These are phyloP conservation scores for Metopia argyrocephala DNA, from an alignment of 2,888 invertebrate species.

Conservation along the genomic window DNA sequence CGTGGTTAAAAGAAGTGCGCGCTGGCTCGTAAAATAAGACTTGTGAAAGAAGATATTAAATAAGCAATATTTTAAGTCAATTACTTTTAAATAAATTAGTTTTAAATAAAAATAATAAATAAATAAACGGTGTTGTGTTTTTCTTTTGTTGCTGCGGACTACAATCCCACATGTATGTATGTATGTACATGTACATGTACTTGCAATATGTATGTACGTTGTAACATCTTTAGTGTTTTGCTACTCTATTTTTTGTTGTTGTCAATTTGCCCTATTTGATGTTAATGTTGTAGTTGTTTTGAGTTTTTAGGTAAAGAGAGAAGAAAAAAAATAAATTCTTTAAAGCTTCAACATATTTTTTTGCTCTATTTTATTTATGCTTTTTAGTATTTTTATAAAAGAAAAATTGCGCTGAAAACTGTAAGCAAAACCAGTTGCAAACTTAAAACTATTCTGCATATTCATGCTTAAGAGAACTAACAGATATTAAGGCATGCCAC, in stretches of 20 bases:
- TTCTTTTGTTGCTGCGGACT: too few species aligned
- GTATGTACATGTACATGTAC: too few species aligned
- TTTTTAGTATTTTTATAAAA: constrained; percentile 6
- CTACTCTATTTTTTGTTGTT: not conserved
- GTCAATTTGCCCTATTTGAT: not conserved
- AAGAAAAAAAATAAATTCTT: constrained; percentile 6
- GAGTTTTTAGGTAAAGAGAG: not conserved
- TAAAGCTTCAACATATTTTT: constrained; percentile 19
- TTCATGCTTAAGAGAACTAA: constrained; percentile 11
- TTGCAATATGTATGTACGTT: too few species aligned
- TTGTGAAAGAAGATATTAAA: too few species aligned
- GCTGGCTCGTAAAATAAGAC: too few species aligned
- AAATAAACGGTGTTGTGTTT: too few species aligned
- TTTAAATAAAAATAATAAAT: too few species aligned
- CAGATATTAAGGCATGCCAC: not conserved
- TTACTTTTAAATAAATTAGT: too few species aligned
- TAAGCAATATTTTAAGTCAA: too few species aligned
- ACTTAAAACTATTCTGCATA: constrained; percentile 20
- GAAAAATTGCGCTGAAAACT: not conserved
- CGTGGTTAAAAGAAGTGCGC: too few species aligned
- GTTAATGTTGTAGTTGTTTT: not conserved
- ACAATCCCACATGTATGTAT: too few species aligned
- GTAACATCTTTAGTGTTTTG: constrained; percentile 22
- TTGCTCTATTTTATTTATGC: constrained; percentile 40
- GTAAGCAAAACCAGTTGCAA: constrained; percentile 21